Conservation (phyloP, 2,113 vertebrate species). For the Pontoporia blainvillei region DNA sequence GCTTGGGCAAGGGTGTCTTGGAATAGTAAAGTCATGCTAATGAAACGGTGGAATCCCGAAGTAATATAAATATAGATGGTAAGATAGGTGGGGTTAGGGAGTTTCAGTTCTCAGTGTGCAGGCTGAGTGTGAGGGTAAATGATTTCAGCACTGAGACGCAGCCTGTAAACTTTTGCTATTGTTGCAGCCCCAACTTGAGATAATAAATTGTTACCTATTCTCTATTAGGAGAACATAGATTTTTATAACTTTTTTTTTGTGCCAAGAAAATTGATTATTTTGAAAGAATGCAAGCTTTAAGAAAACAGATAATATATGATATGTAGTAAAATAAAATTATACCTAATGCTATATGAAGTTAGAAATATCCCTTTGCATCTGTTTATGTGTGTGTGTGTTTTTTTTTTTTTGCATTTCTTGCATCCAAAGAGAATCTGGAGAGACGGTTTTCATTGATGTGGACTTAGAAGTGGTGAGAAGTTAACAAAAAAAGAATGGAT, state of each 20-base stretch:
- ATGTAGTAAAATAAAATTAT: neutral
- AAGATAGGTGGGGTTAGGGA: neutral
- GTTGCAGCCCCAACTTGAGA: neutral
- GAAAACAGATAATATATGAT: neutral
- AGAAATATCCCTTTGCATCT: neutral
- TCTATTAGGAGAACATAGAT: neutral
- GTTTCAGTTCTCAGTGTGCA: neutral
- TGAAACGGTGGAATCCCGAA: neutral
- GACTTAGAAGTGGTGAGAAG: conserved; percentile 63
- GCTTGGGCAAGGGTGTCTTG: neutral
- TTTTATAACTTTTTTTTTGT: neutral
- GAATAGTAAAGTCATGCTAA: neutral
- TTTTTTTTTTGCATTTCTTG: conserved; percentile 11
- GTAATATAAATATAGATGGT: neutral
- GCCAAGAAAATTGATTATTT: conserved; percentile 18
- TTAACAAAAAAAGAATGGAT: conserved; percentile 69
- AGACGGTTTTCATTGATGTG: neutral
- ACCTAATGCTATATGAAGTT: neutral
- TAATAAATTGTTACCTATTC: neutral
- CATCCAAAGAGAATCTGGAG: conserved; percentile 27
- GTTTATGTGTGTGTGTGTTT: neutral
- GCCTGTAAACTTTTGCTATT: neutral
- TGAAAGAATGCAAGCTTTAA: conserved; percentile 14
- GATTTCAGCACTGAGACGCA: neutral
- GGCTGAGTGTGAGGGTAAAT: neutral